Evolutionary conservation across 2,797 vertebrate genomes (phyloP).

Genomic region (Agapornis canus): DNA sequence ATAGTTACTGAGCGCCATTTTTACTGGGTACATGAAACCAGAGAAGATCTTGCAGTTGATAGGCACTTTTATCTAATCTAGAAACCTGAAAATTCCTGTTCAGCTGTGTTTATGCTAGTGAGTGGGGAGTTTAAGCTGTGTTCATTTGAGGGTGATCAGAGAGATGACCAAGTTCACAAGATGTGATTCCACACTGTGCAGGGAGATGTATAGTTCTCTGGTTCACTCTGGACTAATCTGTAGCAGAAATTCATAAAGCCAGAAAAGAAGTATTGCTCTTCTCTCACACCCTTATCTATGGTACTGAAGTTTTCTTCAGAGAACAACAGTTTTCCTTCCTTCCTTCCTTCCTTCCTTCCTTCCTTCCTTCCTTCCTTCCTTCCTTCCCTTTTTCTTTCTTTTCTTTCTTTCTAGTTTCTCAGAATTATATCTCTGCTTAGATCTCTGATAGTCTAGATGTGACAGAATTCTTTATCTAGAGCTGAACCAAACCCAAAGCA

Average conservation of each 20-base stretch:
- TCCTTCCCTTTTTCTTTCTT: fast-evolving
- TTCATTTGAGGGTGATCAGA: too few relatives aligned
- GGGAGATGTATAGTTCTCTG: neutral
- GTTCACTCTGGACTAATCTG: neutral
- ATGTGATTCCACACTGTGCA: neutral
- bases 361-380: fast-evolving
- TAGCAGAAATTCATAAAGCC: neutral
- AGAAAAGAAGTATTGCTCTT: neutral
- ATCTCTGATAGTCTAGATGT: neutral
- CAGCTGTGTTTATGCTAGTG: neutral
- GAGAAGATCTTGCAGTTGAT: neutral
- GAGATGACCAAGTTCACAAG: neutral
- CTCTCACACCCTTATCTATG: neutral
- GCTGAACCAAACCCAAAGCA: neutral
- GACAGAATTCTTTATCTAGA: neutral
- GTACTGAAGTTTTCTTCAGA: neutral
- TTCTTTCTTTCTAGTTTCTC: neutral
- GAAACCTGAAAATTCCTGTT: neutral
- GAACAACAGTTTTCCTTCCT: neutral
- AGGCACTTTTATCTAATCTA: neutral
- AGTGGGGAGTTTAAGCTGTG: too few relatives aligned
- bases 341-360: fast-evolving
- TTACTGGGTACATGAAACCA: neutral
- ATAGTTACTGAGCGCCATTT: neutral
- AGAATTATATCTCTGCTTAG: neutral